These are phyloP conservation scores for Gambusia affinis DNA, from an alignment of 2,113 vertebrate species.

Conservation along the genomic window DNA sequence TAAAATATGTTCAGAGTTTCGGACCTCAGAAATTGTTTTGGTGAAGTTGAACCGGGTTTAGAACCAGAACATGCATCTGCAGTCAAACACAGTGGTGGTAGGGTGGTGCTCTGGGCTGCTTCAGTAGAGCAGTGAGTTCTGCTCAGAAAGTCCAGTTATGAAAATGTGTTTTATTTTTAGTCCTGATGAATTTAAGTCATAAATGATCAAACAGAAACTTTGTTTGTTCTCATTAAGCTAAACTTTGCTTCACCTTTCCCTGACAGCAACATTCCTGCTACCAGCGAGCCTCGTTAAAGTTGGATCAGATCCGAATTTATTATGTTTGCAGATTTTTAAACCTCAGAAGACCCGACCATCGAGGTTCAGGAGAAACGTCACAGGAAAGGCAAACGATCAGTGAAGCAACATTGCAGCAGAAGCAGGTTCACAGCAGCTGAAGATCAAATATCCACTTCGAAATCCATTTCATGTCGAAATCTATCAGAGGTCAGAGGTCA, in stretches of 20 bases:
- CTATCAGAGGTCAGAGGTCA: slow-evolving; percentile 17
- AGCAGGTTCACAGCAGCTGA: background rate
- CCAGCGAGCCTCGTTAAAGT: slow-evolving; percentile 56
- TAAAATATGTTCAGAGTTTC: no score
- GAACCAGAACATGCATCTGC: no score
- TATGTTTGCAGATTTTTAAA: slow-evolving; percentile 22
- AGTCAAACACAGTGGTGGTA: background rate
- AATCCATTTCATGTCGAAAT: no score
- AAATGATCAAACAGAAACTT: no score
- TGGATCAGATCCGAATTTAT: slow-evolving; percentile 65
- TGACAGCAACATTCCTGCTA: slow-evolving; percentile 55
- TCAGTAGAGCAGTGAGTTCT: background rate
- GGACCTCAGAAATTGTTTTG: no score
- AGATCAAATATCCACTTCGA: background rate
- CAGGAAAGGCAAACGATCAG: slow-evolving; percentile 5
- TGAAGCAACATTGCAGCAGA: slow-evolving; percentile 25
- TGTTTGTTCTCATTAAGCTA: slow-evolving; percentile 21
- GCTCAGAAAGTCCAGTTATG: background rate
- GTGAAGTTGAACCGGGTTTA: no score
- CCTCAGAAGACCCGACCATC: slow-evolving; percentile 62
- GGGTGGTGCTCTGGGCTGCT: background rate
- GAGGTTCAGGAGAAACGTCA: slow-evolving; percentile 36
- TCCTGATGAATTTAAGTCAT: no score
- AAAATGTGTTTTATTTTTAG: no score
- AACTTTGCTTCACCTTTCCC: slow-evolving; percentile 21